These are phyloP conservation scores for Gymnogyps californianus DNA, from an alignment of 2,113 vertebrate genomes.

Conservation along the genomic window DNA sequence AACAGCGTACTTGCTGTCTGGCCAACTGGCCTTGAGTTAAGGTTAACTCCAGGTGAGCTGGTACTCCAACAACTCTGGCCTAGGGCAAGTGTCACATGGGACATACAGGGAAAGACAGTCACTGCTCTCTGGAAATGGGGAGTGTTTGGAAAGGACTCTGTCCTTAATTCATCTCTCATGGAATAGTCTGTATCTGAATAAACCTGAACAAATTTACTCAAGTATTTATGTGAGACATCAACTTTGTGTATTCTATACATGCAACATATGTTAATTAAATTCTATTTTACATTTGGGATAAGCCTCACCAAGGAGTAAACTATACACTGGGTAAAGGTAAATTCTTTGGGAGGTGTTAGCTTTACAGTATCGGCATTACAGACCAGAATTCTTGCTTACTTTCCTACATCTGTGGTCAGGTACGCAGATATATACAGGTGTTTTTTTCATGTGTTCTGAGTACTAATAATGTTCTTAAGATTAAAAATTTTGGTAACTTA, in stretches of 20 bases:
- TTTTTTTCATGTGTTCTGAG: not conserved
- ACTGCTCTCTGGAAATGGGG: not conserved
- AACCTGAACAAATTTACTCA: not conserved
- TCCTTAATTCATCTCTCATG: not conserved
- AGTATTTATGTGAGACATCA: not conserved
- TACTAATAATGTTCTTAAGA: not conserved
- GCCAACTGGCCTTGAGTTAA: not conserved
- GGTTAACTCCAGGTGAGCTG: not conserved
- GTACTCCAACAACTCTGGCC: not conserved
- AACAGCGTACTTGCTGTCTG: not conserved
- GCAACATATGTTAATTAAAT: not conserved
- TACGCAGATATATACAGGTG: not conserved
- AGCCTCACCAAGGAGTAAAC: not conserved
- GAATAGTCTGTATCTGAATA: not conserved
- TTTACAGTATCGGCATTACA: not conserved
- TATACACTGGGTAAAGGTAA: not conserved
- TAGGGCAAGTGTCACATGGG: accelerated
- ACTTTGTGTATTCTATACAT: not conserved
- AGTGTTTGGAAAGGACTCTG: not conserved
- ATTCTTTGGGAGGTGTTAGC: not conserved
- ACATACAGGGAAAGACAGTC: not conserved
- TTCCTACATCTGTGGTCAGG: not conserved
- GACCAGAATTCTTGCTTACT: not conserved
- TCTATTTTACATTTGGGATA: not conserved
- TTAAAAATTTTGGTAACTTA: not conserved